Base-by-base conservation (phyloP, 1,140 invertebrate species). In the Drosophila leontia region DNA sequence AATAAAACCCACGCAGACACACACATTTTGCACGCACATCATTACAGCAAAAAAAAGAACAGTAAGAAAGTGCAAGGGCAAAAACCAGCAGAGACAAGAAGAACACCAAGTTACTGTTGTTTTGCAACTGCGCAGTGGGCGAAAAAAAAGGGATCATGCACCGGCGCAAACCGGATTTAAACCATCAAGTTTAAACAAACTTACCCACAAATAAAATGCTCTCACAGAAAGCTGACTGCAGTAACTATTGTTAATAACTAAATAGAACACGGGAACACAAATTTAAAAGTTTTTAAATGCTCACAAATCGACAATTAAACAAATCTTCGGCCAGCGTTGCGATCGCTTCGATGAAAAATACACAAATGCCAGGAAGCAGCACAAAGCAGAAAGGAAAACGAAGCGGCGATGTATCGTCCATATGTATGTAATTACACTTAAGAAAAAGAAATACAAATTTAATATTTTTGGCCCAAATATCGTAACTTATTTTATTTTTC, bases 301-400 rank as follows among this genome's bases (percentile, higher is more conserved):
- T 71, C 17, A 55, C 39, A 68, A 50, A 7, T 65, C n/a, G 12
- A 7, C n/a, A 11, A 29, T 34, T 34, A 5, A 35, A 15, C 15
- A 42, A n/a, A 47, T 23, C n/a, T 51, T n/a, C 41, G 35, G 3
- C 17, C 50, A 29, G 57, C 57, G 55, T 55, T 60, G 75, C 32
- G 81, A 84, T 84, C 81, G 77, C 64, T 55, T 58, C 72, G 59
- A 48, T 45, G 62, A 34, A 72, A 68, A 59, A 50, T 55, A 59
- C 56, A 62, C 68, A 63, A 84, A 75, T 84, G 81, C 48, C 50
- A 75, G 71, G 71, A 75, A 75, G 48, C 71, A 75, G 34, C 56
- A 17, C 15, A 75, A 72, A 74, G 56, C 72, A 44, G 26, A 57
- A 74, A 74, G 51, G 72, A 75, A 75, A 64, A 35, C 70, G 41